Percentiles rank a stretch among this genome's conserved stretches.
phyloP scores from a whole-genome alignment of 30 jellyfish, hydroid and myxozoan genomes.

The Aurelia sp. region DNA sequence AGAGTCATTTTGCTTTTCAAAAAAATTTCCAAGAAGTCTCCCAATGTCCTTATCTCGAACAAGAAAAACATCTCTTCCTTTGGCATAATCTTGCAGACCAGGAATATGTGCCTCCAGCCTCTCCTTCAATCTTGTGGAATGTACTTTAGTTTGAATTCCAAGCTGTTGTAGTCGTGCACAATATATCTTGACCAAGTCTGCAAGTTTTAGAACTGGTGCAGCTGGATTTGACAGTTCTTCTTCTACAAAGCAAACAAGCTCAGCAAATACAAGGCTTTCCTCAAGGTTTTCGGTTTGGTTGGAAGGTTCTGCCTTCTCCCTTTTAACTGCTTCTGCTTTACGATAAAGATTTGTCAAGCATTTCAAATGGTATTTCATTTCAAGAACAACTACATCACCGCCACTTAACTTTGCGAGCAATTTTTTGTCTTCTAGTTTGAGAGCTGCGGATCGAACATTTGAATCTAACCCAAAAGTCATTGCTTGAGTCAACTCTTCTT shows the following conservation, averaged over 20 bases:
- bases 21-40: conserved; percentile 16
- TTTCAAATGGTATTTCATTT: conserved; percentile 29
- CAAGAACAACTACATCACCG: conserved; percentile 21
- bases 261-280: conserved; percentile 41
- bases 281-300: neutral
- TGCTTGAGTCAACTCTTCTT: no score
- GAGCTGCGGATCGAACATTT: no score
- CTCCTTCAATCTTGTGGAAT: conserved; percentile 25
- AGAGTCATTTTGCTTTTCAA: conserved; percentile 24
- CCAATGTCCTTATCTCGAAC: conserved; percentile 50
- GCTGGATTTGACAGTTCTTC: conserved; percentile 14
- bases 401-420: neutral
- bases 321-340: conserved; percentile 4
- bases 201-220: conserved; percentile 42
- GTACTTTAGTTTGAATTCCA: conserved; percentile 23
- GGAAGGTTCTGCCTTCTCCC: no score
- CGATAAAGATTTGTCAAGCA: conserved; percentile 15
- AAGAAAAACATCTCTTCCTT: conserved; percentile 42
- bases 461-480: no score
- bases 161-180: no score
- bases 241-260: conserved; percentile 38
- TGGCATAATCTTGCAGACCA: conserved; percentile 24
- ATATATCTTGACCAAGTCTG: neutral
- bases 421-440: no score
- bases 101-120: conserved; percentile 19